These are phyloP conservation scores for Coilia nasus DNA, from an alignment of 2,797 vertebrate genomes.

Conservation along the genomic window DNA sequence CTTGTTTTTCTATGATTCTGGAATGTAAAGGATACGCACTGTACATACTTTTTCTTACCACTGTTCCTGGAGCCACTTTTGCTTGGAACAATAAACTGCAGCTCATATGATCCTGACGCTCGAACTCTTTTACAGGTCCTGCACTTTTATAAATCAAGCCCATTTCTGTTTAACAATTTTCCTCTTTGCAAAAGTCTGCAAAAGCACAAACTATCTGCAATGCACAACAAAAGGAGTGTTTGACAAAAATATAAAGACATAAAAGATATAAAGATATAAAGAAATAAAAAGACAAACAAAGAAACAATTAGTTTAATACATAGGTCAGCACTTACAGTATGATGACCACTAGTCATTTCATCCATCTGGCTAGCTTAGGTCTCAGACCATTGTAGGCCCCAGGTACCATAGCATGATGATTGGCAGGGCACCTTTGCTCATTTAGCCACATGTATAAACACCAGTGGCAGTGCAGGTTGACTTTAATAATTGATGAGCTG, in stretches of 20 bases:
- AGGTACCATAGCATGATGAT: not conserved
- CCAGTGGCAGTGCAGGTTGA: not conserved
- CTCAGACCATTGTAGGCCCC: not conserved
- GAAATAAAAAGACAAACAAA: not conserved
- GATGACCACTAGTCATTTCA: not conserved
- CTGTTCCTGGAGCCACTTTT: no score
- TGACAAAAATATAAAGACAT: not conserved
- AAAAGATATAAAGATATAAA: not conserved
- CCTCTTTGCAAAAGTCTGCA: no score
- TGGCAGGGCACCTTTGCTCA: not conserved
- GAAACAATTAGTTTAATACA: not conserved
- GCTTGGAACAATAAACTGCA: no score
- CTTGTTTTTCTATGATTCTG: no score
- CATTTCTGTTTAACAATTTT: no score
- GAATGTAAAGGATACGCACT: no score
- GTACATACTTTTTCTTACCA: no score
- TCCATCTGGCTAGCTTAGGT: not conserved
- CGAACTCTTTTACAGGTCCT: no score
- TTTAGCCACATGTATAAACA: not conserved
- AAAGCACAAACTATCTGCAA: no score
- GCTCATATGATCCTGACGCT: no score
- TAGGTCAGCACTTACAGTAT: not conserved
- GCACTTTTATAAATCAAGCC: no score
- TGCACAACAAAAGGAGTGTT: no score
- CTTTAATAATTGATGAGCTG: slow-evolving; percentile 6